Evolutionary conservation across 2,888 invertebrate species (phyloP), one percentile per base, ranked within the genome.

Genomic region (Lissocephala sabroskyi): DNA sequence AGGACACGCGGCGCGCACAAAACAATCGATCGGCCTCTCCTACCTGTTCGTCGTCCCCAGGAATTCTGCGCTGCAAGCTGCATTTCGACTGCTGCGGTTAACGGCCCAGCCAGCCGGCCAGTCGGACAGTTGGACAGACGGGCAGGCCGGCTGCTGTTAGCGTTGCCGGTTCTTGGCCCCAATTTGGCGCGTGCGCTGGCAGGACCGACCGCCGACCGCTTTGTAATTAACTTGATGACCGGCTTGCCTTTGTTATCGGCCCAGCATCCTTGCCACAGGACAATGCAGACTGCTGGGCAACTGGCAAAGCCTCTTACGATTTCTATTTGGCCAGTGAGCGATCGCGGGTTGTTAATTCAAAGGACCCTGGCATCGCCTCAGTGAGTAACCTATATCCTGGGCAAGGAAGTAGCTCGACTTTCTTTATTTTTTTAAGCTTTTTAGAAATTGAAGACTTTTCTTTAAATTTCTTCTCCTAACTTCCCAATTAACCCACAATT

Each of bases 151-250:
- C 23, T 23, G 19, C 23, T 30, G 7, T 23, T 23, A 3, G 35
- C n/a, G 23, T 10, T 44, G 28, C 43, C 37, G 45, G n/a, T 23
- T 5, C 7, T 23, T 35, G 37, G 49, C 63, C 33, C 47, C 52
- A 55, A 45, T 60, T 54, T 42, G 46, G 60, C 60, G 63, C 52
- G 62, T 62, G 62, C 3, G 30, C 30, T 10, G 3, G n/a, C 5
- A 30, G 30, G n/a, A 23, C 7, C 30, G 7, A 30, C 4, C 5
- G n/a, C 9, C 30, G 44, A 51, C 55, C 45, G 56, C 62, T 45
- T 56, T 60, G 56, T 63, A 63, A 63, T 63, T 63, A 63, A 52
- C 50, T 57, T 54, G 51, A 48, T 45, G 56, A 49, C 49, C 51
- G 37, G 46, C 41, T 49, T 49, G 36, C 3, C 30, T 23, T 23